These are phyloP conservation scores for Platichthys stellatus DNA, from an alignment of 2,113 vertebrate species.

Conservation along the genomic window DNA sequence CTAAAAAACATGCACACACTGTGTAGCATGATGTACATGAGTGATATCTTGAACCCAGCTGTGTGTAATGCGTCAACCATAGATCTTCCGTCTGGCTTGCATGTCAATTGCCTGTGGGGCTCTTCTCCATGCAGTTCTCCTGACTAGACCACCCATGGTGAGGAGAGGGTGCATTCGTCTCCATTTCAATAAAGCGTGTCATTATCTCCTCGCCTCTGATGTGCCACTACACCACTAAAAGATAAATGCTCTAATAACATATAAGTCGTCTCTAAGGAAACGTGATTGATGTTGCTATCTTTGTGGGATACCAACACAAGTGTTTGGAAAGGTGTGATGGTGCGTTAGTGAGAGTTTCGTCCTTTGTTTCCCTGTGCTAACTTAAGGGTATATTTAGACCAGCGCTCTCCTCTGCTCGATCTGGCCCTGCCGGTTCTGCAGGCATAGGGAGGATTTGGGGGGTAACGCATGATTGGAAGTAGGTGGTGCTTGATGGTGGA, in stretches of 20 bases:
- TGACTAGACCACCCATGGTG: conserved; percentile 76
- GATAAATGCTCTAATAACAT: conserved; percentile 65
- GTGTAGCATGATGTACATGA: conserved; percentile 33
- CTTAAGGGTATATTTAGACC: conserved; percentile 44
- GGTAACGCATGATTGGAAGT: conserved; percentile 62
- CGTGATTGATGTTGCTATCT: conserved; percentile 47
- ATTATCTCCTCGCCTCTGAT: conserved; percentile 74
- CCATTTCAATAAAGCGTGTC: conserved; percentile 74
- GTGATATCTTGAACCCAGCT: conserved; percentile 71
- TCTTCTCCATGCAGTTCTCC: conserved; percentile 53
- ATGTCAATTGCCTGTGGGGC: conserved; percentile 72
- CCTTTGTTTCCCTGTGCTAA: conserved; percentile 22
- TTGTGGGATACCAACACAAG: conserved; percentile 10
- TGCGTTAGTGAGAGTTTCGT: conserved; percentile 18
- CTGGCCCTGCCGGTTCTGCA: conserved; percentile 52
- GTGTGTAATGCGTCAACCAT: conserved; percentile 73
- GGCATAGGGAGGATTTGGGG: conserved; percentile 56
- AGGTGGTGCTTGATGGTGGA: conserved; percentile 66
- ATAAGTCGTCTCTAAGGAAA: conserved; percentile 35
- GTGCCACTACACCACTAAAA: conserved; percentile 66
- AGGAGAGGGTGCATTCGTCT: conserved; percentile 67
- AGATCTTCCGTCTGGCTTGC: conserved; percentile 67
- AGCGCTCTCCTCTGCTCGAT: conserved; percentile 25
- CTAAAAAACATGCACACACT: conserved; percentile 27
- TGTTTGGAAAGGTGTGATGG: conserved; percentile 32